A percentile compares a stretch with the other conserved stretches of the same genome.
Evolutionary conservation across 2,888 invertebrate genomes (phyloP).

Genomic region (Drosophila buzzatii): DNA sequence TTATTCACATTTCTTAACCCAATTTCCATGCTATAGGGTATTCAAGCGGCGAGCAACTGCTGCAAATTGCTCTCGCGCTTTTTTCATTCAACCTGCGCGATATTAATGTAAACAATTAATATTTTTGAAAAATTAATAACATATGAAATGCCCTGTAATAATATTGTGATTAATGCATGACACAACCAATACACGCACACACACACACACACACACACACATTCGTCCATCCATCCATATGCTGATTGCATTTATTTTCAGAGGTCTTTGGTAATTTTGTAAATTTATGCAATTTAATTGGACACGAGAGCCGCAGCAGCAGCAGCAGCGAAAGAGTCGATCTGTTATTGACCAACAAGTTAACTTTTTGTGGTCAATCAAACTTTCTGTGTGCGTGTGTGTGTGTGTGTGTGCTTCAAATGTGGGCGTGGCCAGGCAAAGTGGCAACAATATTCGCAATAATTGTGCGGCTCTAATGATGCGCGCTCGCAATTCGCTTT

Average conservation of each 20-base stretch:
- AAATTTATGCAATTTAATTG: slow-evolving; percentile 79
- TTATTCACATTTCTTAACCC: no score
- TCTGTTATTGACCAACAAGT: slow-evolving; percentile 61
- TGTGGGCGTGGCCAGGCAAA: slow-evolving; percentile 5
- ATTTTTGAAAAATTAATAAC: slow-evolving; percentile 59
- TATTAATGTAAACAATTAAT: slow-evolving; percentile 49
- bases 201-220: slow-evolving; percentile 1
- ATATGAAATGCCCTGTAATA: slow-evolving; percentile 50
- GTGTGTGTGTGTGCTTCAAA: not conserved
- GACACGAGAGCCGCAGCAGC: slow-evolving; percentile 56
- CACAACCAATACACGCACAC: slow-evolving; percentile 11
- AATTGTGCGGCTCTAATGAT: slow-evolving; percentile 75
- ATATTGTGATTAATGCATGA: slow-evolving; percentile 61
- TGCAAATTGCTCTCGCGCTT: not conserved
- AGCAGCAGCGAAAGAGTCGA: slow-evolving; percentile 8
- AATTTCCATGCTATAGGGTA: slow-evolving; percentile 11
- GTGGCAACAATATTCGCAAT: slow-evolving; percentile 64
- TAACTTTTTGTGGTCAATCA: slow-evolving; percentile 65
- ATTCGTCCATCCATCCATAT: not conserved
- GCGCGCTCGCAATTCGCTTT: slow-evolving; percentile 68
- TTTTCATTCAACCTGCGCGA: slow-evolving; percentile 1
- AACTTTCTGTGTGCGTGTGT: not conserved
- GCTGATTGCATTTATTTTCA: slow-evolving; percentile 34
- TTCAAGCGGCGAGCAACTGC: not conserved
- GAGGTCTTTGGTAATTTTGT: slow-evolving; percentile 68